Percentiles rank a stretch among this genome's conserved stretches.
Conservation (phyloP, 35 echinoderm and acorn worm genomes). For the Stichopus chloronotus region DNA sequence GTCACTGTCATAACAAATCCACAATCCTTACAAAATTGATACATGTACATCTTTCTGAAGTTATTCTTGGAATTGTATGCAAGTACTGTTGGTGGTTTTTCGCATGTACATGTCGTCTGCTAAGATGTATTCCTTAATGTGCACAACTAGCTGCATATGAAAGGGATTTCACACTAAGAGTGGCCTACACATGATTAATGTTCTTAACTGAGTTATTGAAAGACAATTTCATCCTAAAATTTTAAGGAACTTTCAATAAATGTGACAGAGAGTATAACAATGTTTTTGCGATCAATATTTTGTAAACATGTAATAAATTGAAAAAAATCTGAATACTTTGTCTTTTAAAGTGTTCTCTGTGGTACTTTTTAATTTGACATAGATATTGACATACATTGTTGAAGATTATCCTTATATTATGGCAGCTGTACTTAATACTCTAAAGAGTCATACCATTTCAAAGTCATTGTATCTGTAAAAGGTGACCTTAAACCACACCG, state of each 20-base stretch:
- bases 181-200: neutral
- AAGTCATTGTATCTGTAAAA: too few relatives aligned
- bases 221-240: neutral
- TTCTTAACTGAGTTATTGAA: conserved; percentile 12
- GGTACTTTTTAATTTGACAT: too few relatives aligned
- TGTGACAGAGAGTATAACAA: neutral
- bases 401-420: too few relatives aligned
- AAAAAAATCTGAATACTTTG: too few relatives aligned
- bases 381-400: too few relatives aligned
- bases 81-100: neutral
- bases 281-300: neutral
- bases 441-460: too few relatives aligned
- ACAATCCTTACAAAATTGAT: conserved; percentile 1
- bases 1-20: neutral
- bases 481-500: too few relatives aligned
- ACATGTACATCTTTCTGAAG: neutral
- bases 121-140: neutral
- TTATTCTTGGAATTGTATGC: neutral
- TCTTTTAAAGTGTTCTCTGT: too few relatives aligned
- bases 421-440: too few relatives aligned
- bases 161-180: neutral
- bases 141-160: neutral
- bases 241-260: neutral
- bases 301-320: too few relatives aligned
- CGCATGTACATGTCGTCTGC: neutral